Evolutionary conservation across 1,140 invertebrate genomes (phyloP), one percentile per base, ranked within the genome.

Genomic region (Drosophila miranda): DNA sequence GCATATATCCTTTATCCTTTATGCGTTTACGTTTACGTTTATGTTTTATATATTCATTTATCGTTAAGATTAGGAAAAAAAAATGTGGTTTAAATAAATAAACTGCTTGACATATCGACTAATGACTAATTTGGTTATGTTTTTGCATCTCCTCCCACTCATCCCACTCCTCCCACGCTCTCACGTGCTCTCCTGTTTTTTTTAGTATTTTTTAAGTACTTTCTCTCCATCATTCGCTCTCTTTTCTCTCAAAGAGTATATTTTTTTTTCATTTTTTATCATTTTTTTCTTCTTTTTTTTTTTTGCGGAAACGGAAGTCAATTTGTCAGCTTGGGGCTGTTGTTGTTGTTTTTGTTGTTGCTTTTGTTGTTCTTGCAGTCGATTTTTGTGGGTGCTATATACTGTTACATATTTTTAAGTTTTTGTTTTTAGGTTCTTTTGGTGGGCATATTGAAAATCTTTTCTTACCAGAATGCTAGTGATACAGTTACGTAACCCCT

Each of bases 51-150:
- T 56, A 62, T 69, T 74, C 52, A 75, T 76, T 70, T 73, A 73
- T 73, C 71, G 34, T 84, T 83, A 75, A 63, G 55, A 53, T 76
- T 80, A 75, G 61, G 58, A 41, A 66, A 60, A 66, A 60, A 51
- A 60, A 50, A 70, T 38, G 42, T 61, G 26, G 53, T 76, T 67
- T 60, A 67, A 68, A 68, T 75, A 84, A 69, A 84, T 74, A 83
- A 79, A 68, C 75, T 61, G 67, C 72, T 72, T 72, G 49, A 59
- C 75, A 82, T 86, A 87, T 82, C 56, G 78, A 88, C 83, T 87
- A 82, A 87, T 87, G 83, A 88, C 83, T 87, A 87, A 87, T 87
- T 87, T 87, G 82, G 82, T 87, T 87, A 87, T 87, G 78, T 82
- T 87, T 63, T 87, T 63, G 78, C 78, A 48, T 86, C 64, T 70